These are phyloP conservation scores for Xiphorhynchus erythropygius DNA, from an alignment of 2,797 vertebrate species.

Conservation along the genomic window DNA sequence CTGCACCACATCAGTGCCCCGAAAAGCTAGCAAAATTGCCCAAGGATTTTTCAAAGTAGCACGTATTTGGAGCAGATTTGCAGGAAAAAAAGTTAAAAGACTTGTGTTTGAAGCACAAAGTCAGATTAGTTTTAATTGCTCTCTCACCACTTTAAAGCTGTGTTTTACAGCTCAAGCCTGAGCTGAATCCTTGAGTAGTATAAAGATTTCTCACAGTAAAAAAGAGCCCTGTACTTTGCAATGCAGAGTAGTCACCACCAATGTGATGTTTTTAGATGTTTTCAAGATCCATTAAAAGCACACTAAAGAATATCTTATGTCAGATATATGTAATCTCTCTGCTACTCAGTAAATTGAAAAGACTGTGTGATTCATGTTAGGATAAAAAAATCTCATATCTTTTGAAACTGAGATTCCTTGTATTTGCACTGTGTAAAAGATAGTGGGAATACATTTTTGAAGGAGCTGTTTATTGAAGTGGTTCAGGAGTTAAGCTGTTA, in stretches of 20 bases:
- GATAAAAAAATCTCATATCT: neutral
- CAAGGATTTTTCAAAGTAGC: neutral
- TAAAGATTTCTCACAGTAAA: neutral
- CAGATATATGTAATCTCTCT: neutral
- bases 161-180: neutral
- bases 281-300: neutral
- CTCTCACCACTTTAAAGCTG: neutral
- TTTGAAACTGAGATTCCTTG: neutral
- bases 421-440: neutral
- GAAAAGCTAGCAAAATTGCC: neutral
- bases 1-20: neutral
- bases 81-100: neutral
- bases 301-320: neutral
- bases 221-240: neutral
- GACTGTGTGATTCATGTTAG: neutral
- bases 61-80: neutral
- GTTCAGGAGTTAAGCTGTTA: constrained; percentile 31
- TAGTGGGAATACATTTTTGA: neutral
- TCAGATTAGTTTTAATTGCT: neutral
- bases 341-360: neutral
- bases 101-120: neutral
- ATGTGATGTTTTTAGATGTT: neutral
- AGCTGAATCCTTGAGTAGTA: neutral
- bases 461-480: constrained; percentile 32
- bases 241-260: neutral